A percentile compares a stretch with the other conserved stretches of the same genome.
Evolutionary conservation across 2,888 invertebrate species (phyloP).

Genomic region (Polydrusus tereticollis): DNA sequence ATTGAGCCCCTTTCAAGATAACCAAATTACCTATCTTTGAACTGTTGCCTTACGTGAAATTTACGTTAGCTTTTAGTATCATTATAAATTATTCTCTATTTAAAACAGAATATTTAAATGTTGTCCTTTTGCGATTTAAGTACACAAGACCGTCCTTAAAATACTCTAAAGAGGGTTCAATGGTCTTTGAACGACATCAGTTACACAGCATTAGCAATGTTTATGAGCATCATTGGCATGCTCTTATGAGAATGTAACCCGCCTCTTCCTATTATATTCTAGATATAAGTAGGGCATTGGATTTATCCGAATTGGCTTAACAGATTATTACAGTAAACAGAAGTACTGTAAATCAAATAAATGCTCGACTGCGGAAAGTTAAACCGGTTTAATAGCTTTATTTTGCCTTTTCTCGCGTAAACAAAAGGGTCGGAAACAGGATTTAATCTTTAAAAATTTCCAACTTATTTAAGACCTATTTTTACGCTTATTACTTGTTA

Average conservation of each 20-base stretch:
- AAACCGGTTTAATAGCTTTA: slow-evolving; percentile 20
- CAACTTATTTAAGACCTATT: slow-evolving; percentile 1
- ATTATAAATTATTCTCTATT: no score
- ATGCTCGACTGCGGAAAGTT: slow-evolving; percentile 23
- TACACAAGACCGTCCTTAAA: neutral
- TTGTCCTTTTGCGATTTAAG: neutral
- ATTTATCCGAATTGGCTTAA: slow-evolving; percentile 18
- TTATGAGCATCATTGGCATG: slow-evolving; percentile 16
- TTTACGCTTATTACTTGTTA: neutral
- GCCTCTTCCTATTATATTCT: slow-evolving; percentile 21
- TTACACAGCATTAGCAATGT: slow-evolving; percentile 10
- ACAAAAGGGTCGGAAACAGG: neutral
- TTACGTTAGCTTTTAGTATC: no score
- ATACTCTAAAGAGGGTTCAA: neutral
- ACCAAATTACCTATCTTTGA: no score
- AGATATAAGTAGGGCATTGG: slow-evolving; percentile 28
- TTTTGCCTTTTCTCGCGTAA: slow-evolving; percentile 16
- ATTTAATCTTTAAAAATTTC: neutral
- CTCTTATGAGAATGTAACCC: slow-evolving; percentile 18
- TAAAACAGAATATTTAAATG: no score
- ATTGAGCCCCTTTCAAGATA: no score
- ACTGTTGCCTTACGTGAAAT: no score
- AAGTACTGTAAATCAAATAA: slow-evolving; percentile 30
- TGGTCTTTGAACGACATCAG: neutral
- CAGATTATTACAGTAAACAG: slow-evolving; percentile 22